Percentiles rank a stretch among this genome's conserved stretches.
phyloP scores from a whole-genome alignment of 2,113 vertebrate genomes.

The Pygoscelis adeliae region DNA sequence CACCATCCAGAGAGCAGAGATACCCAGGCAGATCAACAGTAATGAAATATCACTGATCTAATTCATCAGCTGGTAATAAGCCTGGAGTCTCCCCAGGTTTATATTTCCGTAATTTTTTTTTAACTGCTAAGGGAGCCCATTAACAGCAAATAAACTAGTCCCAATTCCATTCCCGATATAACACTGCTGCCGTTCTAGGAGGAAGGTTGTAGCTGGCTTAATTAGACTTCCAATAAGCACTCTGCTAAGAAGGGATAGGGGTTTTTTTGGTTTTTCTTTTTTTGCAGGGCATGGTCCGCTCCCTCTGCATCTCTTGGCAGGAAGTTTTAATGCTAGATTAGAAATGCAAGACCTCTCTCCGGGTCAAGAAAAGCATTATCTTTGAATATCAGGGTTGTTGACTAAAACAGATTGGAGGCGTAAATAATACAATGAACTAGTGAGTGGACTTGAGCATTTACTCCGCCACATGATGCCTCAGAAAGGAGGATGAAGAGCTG shows the following conservation, averaged over 20 bases:
- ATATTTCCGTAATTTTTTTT: neutral
- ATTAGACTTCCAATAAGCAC: neutral
- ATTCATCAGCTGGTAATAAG: neutral
- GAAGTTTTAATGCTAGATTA: neutral
- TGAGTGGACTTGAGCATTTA: neutral
- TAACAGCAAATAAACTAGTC: neutral
- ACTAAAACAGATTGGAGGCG: slow-evolving; percentile 34
- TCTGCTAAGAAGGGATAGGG: neutral
- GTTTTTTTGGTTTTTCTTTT: accelerated
- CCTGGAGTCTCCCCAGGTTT: neutral
- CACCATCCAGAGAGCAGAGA: neutral
- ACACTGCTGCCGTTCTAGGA: neutral
- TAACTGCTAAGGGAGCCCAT: neutral
- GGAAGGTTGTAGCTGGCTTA: neutral
- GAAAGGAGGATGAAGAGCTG: slow-evolving; percentile 20
- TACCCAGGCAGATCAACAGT: neutral
- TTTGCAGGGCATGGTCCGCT: neutral
- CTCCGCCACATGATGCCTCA: neutral
- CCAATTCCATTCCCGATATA: neutral
- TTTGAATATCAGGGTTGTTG: slow-evolving; percentile 10
- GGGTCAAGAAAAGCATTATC: slow-evolving; percentile 10
- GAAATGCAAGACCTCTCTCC: neutral
- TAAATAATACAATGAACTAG: slow-evolving; percentile 1
- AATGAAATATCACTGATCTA: neutral
- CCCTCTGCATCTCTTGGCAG: neutral